These are phyloP conservation scores for Eufriesea mexicana DNA, from an alignment of 1,140 invertebrate species.

Conservation along the genomic window DNA sequence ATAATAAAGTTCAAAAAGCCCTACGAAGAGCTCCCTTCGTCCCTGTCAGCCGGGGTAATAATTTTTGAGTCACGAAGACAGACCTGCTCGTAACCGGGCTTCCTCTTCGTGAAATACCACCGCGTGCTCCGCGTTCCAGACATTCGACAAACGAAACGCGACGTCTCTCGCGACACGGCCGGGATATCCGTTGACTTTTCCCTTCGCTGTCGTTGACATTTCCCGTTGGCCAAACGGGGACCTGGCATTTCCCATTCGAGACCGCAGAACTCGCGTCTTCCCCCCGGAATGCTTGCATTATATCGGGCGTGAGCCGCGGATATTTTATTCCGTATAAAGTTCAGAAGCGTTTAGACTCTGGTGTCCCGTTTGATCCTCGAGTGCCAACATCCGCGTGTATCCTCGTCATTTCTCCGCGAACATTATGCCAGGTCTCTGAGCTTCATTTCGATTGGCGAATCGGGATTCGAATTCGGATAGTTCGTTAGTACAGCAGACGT, in stretches of 20 bases:
- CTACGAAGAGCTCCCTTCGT: not conserved
- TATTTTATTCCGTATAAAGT: not conserved
- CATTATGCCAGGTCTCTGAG: too few relatives aligned
- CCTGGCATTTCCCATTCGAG: conserved; percentile 55
- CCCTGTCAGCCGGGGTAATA: conserved; percentile 13
- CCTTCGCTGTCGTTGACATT: conserved; percentile 64
- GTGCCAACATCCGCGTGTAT: too few relatives aligned
- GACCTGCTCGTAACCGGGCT: not conserved
- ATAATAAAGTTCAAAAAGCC: conserved; percentile 30
- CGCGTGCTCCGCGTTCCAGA: conserved; percentile 25
- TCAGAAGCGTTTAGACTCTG: not conserved
- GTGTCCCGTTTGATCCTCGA: not conserved
- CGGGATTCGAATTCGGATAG: too few relatives aligned
- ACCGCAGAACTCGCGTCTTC: conserved; percentile 42
- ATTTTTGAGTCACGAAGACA: conserved; percentile 29
- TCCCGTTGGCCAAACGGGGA: conserved; percentile 42
- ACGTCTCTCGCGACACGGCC: conserved; percentile 39
- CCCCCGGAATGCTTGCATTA: conserved; percentile 26
- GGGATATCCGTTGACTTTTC: conserved; percentile 57
- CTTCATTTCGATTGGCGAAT: too few relatives aligned
- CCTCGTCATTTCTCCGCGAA: too few relatives aligned
- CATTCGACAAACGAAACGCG: conserved; percentile 60
- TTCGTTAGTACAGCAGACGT: too few relatives aligned
- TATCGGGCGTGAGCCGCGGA: not conserved
- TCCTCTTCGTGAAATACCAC: conserved; percentile 35